phyloP scores from a whole-genome alignment of 2,113 vertebrate genomes.

The rabbit (Oryctolagus cuniculus) region DNA sequence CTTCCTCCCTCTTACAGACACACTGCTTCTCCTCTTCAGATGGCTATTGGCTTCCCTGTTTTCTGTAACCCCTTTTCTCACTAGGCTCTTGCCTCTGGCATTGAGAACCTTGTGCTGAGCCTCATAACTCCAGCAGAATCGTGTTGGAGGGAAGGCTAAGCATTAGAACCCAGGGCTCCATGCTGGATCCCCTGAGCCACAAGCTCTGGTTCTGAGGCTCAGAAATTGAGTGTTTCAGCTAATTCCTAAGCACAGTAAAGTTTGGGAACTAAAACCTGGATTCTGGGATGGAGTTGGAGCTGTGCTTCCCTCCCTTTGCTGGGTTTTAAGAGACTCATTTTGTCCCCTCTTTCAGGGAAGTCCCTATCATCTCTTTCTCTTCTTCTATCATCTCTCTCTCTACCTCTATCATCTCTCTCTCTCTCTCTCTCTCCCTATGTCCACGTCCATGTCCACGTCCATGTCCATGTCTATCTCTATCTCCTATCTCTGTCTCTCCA shows the following conservation, averaged over 20 bases:
- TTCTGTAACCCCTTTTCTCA: background rate
- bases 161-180: background rate
- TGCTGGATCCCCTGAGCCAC: background rate
- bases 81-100: background rate
- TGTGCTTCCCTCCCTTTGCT: background rate
- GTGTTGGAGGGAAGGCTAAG: background rate
- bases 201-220: background rate
- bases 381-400: too few relatives aligned
- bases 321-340: fast-evolving
- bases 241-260: background rate
- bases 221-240: background rate
- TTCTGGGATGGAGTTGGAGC: background rate
- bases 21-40: background rate
- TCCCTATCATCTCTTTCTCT: too few relatives aligned
- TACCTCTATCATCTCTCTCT: too few relatives aligned
- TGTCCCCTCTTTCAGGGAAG: background rate
- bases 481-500: background rate
- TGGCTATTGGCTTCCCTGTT: background rate
- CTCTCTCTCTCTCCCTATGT: too few relatives aligned
- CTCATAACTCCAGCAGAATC: background rate
- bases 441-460: background rate
- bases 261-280: background rate
- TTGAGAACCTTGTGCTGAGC: background rate
- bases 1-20: background rate
- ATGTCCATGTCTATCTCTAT: too few relatives aligned